Conservation (phyloP, 1,140 invertebrate species). For the Drosophila sturtevanti region DNA sequence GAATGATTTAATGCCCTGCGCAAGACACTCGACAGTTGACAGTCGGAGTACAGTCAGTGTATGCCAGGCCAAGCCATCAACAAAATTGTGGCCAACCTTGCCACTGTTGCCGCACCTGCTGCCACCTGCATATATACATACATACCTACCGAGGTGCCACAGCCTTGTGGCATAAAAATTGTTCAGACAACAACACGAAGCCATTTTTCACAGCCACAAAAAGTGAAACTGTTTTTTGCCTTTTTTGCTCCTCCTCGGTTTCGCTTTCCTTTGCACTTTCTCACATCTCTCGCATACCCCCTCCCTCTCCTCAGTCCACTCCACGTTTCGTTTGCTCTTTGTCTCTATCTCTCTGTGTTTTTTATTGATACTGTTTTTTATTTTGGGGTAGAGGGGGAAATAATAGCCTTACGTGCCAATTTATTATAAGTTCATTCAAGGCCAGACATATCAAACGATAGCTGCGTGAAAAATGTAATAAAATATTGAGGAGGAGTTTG, state of each 20-base stretch:
- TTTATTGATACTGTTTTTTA: constrained; percentile 61
- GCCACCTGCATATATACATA: background rate
- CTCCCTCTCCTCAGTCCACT: no score
- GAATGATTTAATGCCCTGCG: constrained; percentile 51
- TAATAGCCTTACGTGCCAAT: constrained; percentile 74
- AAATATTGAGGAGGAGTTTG: constrained; percentile 37
- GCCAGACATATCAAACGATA: constrained; percentile 49
- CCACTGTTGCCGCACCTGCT: constrained; percentile 1
- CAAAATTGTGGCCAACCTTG: constrained; percentile 20
- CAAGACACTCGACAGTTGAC: constrained; percentile 42
- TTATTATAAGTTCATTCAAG: constrained; percentile 80
- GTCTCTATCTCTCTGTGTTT: background rate
- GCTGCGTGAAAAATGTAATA: constrained; percentile 72
- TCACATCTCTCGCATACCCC: background rate
- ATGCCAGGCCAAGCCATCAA: constrained; percentile 6
- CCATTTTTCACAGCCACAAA: constrained; percentile 49
- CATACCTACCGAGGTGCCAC: background rate
- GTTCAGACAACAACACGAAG: constrained; percentile 35
- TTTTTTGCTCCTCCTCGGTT: constrained; percentile 5
- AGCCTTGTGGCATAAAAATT: constrained; percentile 58
- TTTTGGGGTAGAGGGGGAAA: constrained; percentile 14
- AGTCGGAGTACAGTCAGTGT: constrained; percentile 10
- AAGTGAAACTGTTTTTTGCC: constrained; percentile 36
- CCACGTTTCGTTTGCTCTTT: background rate
- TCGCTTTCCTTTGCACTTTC: constrained; percentile 23